Evolutionary conservation across 2,888 invertebrate species (phyloP).

Genomic region (Pristionchus maxplancki): DNA sequence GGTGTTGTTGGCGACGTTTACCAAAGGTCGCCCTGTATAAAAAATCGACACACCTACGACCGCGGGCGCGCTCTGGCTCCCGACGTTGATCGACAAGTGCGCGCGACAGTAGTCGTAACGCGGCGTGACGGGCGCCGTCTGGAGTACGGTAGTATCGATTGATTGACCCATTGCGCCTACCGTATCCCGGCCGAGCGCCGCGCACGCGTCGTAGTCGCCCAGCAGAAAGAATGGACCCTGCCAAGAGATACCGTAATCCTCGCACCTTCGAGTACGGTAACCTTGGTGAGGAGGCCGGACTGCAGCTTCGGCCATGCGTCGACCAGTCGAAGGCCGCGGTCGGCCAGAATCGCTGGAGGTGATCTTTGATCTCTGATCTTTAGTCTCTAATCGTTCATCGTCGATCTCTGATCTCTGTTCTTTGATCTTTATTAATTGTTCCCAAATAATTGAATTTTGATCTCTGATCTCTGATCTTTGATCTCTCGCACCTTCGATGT

Average conservation of each 20-base stretch:
- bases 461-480: neutral
- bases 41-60: neutral
- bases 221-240: conserved; percentile 67
- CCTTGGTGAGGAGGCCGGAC: conserved; percentile 43
- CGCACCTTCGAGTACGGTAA: neutral
- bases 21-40: conserved; percentile 15
- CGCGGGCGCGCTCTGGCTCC: neutral
- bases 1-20: neutral
- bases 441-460: too few species aligned
- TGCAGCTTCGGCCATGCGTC: conserved; percentile 33
- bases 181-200: conserved; percentile 3
- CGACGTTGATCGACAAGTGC: conserved; percentile 16
- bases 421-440: too few species aligned
- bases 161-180: neutral
- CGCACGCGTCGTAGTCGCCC: conserved; percentile 65
- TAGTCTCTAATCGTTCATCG: neutral
- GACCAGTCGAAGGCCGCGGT: conserved; percentile 12
- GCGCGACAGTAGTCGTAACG: conserved; percentile 46
- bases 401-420: neutral
- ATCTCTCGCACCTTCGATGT: neutral
- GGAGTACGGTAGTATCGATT: conserved; percentile 2
- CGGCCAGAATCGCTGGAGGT: neutral
- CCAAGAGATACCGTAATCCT: neutral
- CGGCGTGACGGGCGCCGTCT: neutral
- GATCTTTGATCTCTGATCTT: conserved; percentile 24